Conservation (phyloP, 2,888 invertebrate genomes). For the Nemoura dubitans region DNA sequence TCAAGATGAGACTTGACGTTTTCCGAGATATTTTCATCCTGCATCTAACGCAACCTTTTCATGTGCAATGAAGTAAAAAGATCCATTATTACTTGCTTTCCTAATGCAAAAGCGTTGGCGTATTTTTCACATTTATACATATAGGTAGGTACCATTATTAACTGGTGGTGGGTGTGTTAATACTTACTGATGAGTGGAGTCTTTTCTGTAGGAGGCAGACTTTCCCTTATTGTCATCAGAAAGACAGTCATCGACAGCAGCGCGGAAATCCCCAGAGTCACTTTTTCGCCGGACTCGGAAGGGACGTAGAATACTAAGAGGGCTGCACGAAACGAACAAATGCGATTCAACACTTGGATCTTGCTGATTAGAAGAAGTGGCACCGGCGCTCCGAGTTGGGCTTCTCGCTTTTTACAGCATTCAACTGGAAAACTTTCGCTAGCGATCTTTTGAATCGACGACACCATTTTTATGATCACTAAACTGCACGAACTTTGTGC, state of each 20-base stretch:
- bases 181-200: constrained; percentile 85
- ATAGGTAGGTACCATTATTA: background rate
- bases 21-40: background rate
- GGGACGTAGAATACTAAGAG: constrained; percentile 88
- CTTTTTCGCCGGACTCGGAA: constrained; percentile 87
- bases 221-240: constrained; percentile 87
- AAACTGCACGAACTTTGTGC: too few relatives aligned
- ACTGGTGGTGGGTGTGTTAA: background rate
- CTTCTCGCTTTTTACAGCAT: too few relatives aligned
- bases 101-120: background rate
- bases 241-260: constrained; percentile 90
- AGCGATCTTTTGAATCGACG: too few relatives aligned
- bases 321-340: constrained; percentile 63
- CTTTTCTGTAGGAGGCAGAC: constrained; percentile 86
- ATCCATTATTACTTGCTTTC: background rate
- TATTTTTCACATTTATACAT: too few relatives aligned
- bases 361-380: background rate
- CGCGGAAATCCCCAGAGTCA: constrained; percentile 86
- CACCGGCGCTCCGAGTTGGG: too few relatives aligned
- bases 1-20: too few relatives aligned
- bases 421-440: too few relatives aligned
- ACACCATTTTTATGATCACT: too few relatives aligned
- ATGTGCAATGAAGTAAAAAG: background rate
- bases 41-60: background rate
- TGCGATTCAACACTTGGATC: background rate